These are phyloP conservation scores for Rosalia funebris DNA, from an alignment of 2,888 invertebrate genomes.

Conservation along the genomic window DNA sequence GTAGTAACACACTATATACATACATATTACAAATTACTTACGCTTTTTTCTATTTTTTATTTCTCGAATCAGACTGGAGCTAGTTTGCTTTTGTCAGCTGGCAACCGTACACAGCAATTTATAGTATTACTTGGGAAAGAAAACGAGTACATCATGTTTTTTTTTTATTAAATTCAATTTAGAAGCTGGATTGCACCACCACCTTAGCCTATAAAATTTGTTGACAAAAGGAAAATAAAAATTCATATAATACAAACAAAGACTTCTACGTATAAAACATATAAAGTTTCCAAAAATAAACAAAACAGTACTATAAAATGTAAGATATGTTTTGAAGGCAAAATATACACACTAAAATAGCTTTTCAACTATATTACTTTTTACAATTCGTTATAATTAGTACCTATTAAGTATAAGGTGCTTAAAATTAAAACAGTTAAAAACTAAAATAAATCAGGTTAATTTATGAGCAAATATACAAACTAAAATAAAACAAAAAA, in stretches of 20 bases:
- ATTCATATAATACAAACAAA: slow-evolving; percentile 40
- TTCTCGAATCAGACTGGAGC: too few species aligned
- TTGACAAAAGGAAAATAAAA: slow-evolving; percentile 46
- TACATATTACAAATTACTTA: too few species aligned
- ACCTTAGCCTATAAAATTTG: slow-evolving; percentile 60
- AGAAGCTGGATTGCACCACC: slow-evolving; percentile 62
- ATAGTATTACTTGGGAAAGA: too few species aligned
- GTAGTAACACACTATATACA: too few species aligned
- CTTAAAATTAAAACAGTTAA: slow-evolving; percentile 66
- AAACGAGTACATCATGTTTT: slow-evolving; percentile 29
- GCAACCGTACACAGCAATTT: too few species aligned
- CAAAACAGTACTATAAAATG: slow-evolving; percentile 39
- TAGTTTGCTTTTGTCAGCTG: too few species aligned
- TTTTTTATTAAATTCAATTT: slow-evolving; percentile 51
- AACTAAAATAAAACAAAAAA: slow-evolving; percentile 68
- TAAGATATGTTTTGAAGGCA: slow-evolving; percentile 45
- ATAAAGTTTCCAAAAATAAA: slow-evolving; percentile 35
- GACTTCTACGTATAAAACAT: slow-evolving; percentile 28
- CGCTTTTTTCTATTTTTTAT: too few species aligned
- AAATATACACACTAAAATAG: slow-evolving; percentile 32
- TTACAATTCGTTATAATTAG: slow-evolving; percentile 15
- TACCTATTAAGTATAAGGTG: slow-evolving; percentile 18
- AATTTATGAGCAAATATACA: slow-evolving; percentile 85
- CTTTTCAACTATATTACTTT: slow-evolving; percentile 19
- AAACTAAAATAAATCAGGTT: slow-evolving; percentile 87